Conservation (phyloP, 2,888 invertebrate species). For the Bombyx huttoni region DNA sequence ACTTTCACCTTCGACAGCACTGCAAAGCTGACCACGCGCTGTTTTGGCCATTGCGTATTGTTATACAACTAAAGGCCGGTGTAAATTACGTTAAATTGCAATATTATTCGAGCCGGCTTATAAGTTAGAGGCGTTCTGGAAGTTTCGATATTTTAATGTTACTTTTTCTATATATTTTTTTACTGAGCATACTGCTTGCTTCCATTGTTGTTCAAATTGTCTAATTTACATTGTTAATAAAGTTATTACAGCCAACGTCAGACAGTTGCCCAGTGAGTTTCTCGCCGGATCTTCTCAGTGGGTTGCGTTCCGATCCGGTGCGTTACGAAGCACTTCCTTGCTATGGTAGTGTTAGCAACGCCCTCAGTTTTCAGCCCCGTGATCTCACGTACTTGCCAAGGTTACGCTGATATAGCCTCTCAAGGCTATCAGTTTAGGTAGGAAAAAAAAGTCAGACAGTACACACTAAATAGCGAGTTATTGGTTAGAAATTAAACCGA, state of each 20-base stretch:
- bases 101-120: constrained; percentile 19
- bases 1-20: constrained; percentile 39
- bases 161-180: background rate
- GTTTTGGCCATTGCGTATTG: constrained; percentile 24
- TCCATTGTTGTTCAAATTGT: background rate
- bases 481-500: background rate
- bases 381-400: no score
- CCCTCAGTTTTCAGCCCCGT: no score
- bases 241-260: no score
- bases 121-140: background rate
- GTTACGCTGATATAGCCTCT: no score
- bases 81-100: constrained; percentile 4
- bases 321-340: no score
- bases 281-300: no score
- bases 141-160: background rate
- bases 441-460: no score
- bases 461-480: no score
- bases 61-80: background rate
- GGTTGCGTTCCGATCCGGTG: no score
- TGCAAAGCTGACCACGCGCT: constrained; percentile 13
- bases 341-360: no score
- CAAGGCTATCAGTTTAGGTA: no score
- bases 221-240: background rate
- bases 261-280: no score
- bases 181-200: background rate